Percentiles rank a stretch among this genome's conserved stretches.
Evolutionary conservation across 2,888 invertebrate species (phyloP).

Genomic region (Caenorhabditis auriculariae): DNA sequence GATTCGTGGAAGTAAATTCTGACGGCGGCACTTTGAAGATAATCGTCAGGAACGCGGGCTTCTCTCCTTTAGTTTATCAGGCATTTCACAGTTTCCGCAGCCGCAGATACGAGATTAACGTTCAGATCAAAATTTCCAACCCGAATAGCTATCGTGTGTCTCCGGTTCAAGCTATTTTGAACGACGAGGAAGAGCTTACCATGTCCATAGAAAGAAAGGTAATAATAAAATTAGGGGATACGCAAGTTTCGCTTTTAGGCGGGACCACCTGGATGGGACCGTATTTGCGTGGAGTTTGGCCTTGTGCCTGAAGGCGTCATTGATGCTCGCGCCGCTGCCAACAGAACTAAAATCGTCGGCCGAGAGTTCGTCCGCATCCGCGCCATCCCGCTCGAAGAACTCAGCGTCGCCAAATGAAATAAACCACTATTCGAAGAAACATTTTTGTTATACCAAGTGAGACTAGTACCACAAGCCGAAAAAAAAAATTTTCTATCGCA

Average conservation of each 20-base stretch:
- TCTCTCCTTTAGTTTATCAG: too few species aligned
- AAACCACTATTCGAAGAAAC: too few species aligned
- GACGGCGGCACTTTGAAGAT: too few species aligned
- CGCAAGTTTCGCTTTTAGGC: conserved; percentile 1
- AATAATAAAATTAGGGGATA: not conserved
- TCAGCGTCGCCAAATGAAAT: too few species aligned
- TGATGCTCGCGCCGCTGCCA: conserved; percentile 17
- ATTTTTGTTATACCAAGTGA: too few species aligned
- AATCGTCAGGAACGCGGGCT: too few species aligned
- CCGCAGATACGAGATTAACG: not conserved
- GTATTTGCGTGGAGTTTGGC: conserved; percentile 25
- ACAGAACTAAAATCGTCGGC: conserved; percentile 8
- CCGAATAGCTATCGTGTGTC: conserved; percentile 21
- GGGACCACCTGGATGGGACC: conserved; percentile 9
- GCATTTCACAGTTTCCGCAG: not conserved
- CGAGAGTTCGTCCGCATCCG: conserved; percentile 19
- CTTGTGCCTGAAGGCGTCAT: conserved; percentile 23
- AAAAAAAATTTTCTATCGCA: too few species aligned
- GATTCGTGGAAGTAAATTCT: too few species aligned
- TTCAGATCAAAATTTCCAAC: conserved; percentile 18
- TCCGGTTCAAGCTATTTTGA: conserved; percentile 23
- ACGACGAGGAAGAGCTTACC: conserved; percentile 18
- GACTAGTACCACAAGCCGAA: too few species aligned
- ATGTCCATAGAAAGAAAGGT: conserved; percentile 20
- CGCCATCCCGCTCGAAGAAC: too few species aligned